These are phyloP conservation scores for Eidolon dupreanum DNA, from an alignment of 2,797 vertebrate species.

Conservation along the genomic window DNA sequence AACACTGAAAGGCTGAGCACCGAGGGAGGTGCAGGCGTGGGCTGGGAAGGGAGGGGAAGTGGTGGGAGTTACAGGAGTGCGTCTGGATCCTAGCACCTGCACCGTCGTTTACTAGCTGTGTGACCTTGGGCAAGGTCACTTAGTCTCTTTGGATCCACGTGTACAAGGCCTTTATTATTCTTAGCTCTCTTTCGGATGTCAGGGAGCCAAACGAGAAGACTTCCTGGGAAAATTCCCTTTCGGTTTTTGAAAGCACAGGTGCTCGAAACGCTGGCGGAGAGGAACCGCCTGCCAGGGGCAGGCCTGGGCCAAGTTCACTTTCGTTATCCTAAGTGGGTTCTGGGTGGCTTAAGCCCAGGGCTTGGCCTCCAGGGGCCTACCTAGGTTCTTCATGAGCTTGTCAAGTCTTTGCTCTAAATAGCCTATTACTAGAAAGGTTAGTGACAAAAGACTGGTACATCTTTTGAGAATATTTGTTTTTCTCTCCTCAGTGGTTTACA, in stretches of 20 bases:
- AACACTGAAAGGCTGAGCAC: rapidly evolving
- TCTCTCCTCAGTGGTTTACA: neutral
- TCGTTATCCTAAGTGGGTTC: rapidly evolving
- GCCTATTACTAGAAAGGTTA: neutral
- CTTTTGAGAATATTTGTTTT: neutral
- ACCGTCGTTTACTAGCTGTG: neutral
- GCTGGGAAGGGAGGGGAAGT: rapidly evolving
- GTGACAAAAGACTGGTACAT: neutral
- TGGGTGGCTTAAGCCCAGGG: neutral
- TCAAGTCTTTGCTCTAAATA: neutral
- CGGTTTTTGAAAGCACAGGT: neutral
- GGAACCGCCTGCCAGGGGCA: too few species aligned
- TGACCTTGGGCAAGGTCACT: neutral
- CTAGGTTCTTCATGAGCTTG: neutral
- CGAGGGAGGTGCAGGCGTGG: rapidly evolving
- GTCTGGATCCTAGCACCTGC: neutral
- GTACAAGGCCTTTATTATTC: neutral
- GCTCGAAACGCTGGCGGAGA: neutral
- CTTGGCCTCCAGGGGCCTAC: neutral
- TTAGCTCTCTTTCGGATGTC: neutral
- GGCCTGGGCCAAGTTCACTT: neutral
- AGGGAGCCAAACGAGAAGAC: neutral
- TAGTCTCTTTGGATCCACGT: neutral
- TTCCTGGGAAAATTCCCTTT: neutral
- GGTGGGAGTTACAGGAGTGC: neutral